Percentiles rank a stretch among this genome's conserved stretches.
phyloP scores from a whole-genome alignment of 2,797 vertebrate species.

The Liasis olivaceus region DNA sequence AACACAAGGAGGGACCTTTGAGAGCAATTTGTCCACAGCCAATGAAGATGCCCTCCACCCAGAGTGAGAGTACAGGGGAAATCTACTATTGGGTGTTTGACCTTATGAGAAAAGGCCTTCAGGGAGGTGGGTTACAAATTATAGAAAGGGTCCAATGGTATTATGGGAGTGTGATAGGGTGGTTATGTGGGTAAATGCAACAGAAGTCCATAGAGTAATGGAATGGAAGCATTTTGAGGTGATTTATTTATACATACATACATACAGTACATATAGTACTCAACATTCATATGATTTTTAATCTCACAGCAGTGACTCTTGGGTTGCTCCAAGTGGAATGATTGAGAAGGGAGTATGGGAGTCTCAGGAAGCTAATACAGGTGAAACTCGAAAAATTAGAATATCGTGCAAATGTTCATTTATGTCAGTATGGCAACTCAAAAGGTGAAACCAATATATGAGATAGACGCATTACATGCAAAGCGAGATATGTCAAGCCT shows the following conservation, averaged over 20 bases:
- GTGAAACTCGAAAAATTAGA: no score
- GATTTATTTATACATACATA: neutral
- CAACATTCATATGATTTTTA: neutral
- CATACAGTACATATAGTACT: neutral
- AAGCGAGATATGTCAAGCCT: no score
- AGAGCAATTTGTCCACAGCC: neutral
- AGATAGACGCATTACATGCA: no score
- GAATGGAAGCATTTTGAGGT: neutral
- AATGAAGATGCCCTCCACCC: neutral
- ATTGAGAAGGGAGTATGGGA: neutral
- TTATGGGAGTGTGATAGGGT: neutral
- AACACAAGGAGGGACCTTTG: neutral
- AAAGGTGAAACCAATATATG: no score
- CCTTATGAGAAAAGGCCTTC: neutral
- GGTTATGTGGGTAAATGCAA: neutral
- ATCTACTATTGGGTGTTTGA: neutral
- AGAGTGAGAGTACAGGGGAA: neutral
- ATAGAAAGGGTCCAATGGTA: neutral
- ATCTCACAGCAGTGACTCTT: no score
- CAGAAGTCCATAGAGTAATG: neutral
- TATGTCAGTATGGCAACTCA: no score
- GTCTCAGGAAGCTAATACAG: neutral
- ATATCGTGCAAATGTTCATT: no score
- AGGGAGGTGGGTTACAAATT: neutral
- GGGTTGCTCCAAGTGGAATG: neutral